Base-by-base conservation (phyloP, 2,888 invertebrate species). In the Tupiocoris notatus region DNA sequence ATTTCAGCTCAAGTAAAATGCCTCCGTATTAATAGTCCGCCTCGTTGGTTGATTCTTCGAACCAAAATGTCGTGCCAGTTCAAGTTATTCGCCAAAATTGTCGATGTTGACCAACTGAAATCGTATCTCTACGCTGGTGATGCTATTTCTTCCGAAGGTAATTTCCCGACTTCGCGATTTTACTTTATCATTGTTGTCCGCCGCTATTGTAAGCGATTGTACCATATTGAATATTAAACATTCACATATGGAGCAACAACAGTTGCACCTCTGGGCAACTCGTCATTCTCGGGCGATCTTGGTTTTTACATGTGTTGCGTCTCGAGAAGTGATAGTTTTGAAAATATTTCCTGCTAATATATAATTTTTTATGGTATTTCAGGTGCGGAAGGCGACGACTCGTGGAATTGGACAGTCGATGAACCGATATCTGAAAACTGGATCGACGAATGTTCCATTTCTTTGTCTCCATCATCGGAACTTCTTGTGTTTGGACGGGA, bases 401-500 rank as follows among this genome's bases (percentile, higher is more conserved):
- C 78, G 18, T 80, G 80, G 80, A 77, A 77, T 76, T 80, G 80
- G 80, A 70, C 75, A 12, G 76, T 78, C 24, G 80, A 80, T 22
- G 20, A 66, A 25, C 61, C 76, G n/a, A 61, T 54, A 21, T 9
- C 56, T 2, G 73, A 79, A n/a, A 87, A 87, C 79, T 93, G 93
- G 89, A 83, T 93, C 16, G 90, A 91, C 82, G 87, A 88, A 17
- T 88, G 91, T 79, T 84, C 88, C 77, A 83, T 91, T 79, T 89
- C 92, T 0, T 83, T 90, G n/a, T 91, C 91, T 12, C 91, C 93
- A 1, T 87, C 89, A 59, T 90, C 89, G 61, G 93, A 93, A 82
- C 82, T 91, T 23, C 85, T 93, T 79, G 90, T 88, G 0, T 82
- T 93, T 78, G 91, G 89, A 0, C 86, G 88, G 82, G 88, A 88